Evolutionary conservation across 2,888 invertebrate species (phyloP).

Genomic region (Pterobdella sp.): DNA sequence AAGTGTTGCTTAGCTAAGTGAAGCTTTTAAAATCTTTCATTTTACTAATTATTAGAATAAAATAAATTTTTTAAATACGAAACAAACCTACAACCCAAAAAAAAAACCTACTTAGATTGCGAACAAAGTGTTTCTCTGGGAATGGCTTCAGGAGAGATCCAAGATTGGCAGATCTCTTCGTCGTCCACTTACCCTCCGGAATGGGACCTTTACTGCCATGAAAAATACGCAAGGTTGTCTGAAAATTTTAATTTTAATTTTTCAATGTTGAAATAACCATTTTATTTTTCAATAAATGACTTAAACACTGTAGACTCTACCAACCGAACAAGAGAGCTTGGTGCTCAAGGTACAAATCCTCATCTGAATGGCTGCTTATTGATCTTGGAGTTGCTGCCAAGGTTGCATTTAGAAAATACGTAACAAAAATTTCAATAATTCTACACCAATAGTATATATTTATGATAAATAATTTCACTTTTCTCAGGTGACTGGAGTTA

Average conservation of each 20-base stretch:
- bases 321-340: slow-evolving; percentile 53
- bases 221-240: slow-evolving; percentile 53
- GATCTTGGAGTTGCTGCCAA: slow-evolving; percentile 54
- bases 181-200: slow-evolving; percentile 33
- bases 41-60: too few species aligned
- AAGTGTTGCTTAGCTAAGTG: too few species aligned
- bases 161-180: slow-evolving; percentile 31
- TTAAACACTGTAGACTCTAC: slow-evolving; percentile 45
- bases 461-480: neutral
- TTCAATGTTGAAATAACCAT: too few species aligned
- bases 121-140: slow-evolving; percentile 30
- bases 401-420: slow-evolving; percentile 49
- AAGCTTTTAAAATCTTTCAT: too few species aligned
- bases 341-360: slow-evolving; percentile 54
- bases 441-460: neutral
- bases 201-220: slow-evolving; percentile 46
- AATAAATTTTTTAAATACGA: too few species aligned
- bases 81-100: too few species aligned
- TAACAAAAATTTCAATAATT: too few species aligned
- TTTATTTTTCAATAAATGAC: too few species aligned
- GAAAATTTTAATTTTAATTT: too few species aligned
- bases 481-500: slow-evolving; percentile 48
- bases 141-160: slow-evolving; percentile 32
- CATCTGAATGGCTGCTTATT: slow-evolving; percentile 55
- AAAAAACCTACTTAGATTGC: too few species aligned